phyloP scores from a whole-genome alignment of 1,140 invertebrate species.

The Aethina tumida region DNA sequence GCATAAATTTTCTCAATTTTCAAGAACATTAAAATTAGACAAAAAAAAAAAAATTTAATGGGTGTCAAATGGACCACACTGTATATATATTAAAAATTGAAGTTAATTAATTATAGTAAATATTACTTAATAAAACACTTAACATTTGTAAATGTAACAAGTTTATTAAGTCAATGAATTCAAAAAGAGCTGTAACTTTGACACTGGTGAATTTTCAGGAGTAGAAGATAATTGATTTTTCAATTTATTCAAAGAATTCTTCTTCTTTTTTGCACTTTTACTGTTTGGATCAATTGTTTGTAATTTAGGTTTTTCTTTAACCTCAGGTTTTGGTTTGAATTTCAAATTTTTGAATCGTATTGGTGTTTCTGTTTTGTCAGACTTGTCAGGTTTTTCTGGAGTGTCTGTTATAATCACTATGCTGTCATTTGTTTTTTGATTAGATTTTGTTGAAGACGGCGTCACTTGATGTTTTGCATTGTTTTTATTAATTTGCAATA shows the following conservation, averaged over 20 bases:
- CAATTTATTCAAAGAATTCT: conserved; percentile 7
- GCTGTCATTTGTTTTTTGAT: not conserved
- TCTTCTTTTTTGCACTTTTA: conserved; percentile 10
- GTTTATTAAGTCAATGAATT: conserved; percentile 9
- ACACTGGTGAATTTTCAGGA: not conserved
- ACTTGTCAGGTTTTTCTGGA: conserved; percentile 4
- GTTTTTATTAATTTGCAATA: conserved; percentile 6
- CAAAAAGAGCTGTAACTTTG: conserved; percentile 12
- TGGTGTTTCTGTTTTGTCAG: not conserved
- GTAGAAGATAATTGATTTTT: conserved; percentile 4
- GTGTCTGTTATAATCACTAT: conserved; percentile 9
- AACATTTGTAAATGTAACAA: not conserved
- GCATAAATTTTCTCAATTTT: no score
- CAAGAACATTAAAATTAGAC: no score
- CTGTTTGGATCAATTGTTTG: no score
- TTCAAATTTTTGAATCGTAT: not conserved
- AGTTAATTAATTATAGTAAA: not conserved
- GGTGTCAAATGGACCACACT: no score
- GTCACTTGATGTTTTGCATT: not conserved
- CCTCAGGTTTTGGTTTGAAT: conserved; percentile 2
- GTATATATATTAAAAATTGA: conserved; percentile 3
- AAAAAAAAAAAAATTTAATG: no score
- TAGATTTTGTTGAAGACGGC: not conserved
- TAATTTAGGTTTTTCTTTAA: conserved; percentile 5
- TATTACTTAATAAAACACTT: not conserved